Base-by-base conservation (phyloP, 1,140 invertebrate species). In the Psilanteris sp. region DNA sequence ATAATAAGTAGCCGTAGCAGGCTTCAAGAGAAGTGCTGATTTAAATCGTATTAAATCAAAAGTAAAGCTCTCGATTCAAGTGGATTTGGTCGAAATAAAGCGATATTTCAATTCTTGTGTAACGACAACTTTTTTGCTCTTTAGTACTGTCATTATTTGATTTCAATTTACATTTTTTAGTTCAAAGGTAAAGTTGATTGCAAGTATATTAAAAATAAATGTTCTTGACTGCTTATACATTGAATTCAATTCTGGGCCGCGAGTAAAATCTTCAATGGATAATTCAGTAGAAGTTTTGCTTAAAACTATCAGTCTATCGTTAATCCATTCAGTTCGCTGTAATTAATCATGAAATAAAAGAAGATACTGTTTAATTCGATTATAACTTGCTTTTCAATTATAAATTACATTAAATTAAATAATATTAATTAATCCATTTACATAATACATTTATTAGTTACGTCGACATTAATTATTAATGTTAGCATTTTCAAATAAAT, bases 31-130 rank as follows among this genome's bases (percentile, higher is more conserved):
- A 37, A 54, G 18, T n/a, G 36, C 4, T 29, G 50, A 41, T 29
- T 55, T 36, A 26, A 41, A 41, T 55, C 24, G 29, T 29, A 55
- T 55, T 55, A 55, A 55, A 22, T 41, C 34, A 55, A 55, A 55
- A 55, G 50, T 6, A 54, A 54, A 16, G 50, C 26, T 29, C 24
- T 41, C 10, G 24, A 39, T n/a, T 41, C 36, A 9, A 41, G 34
- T 29, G 16, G 34, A 55, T 39, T 31, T 24, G 36, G 18, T 29
- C 9, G 34, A 55, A 55, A 39, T 24, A 54, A 37, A 37, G 24
- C 20, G 31, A 3, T 34, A 10, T 50, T 36, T 50, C 46, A 37
- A 18, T 37, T 54, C 1, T 24, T 24, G 6, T 26, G 24, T 18
- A 39, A 54, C 22, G 22, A 39, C 22, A 34, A 39, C 34, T 39